phyloP scores from a whole-genome alignment of 2,113 vertebrate species.

The Rhea americana region DNA sequence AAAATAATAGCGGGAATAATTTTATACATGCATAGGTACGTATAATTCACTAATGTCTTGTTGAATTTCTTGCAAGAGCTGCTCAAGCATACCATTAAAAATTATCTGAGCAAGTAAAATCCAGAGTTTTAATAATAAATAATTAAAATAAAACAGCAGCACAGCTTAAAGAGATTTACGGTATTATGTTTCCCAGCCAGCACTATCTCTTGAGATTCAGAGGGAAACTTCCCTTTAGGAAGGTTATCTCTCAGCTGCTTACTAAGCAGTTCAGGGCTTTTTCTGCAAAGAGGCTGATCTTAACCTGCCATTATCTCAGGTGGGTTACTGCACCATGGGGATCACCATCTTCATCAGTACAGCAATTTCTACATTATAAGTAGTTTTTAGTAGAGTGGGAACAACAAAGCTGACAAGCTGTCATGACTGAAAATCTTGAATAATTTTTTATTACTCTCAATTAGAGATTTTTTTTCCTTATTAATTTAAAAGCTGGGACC shows the following conservation, averaged over 20 bases:
- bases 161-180: not conserved
- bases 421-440: not conserved
- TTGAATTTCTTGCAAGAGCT: not conserved
- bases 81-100: not conserved
- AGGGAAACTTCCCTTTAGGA: not conserved
- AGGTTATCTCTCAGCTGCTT: not conserved
- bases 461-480: not conserved
- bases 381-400: not conserved
- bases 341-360: not conserved
- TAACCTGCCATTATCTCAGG: not conserved
- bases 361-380: not conserved
- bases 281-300: not conserved
- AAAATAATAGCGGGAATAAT: not conserved
- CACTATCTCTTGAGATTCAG: not conserved
- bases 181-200: not conserved
- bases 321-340: not conserved
- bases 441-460: not conserved
- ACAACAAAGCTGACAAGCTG: not conserved
- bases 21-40: not conserved
- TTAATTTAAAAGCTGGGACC: not conserved
- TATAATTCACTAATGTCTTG: not conserved
- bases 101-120: not conserved
- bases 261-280: not conserved
- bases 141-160: not conserved
- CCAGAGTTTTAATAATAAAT: not conserved